phyloP scores from a whole-genome alignment of 2,113 vertebrate species.

The Capra hircus region DNA sequence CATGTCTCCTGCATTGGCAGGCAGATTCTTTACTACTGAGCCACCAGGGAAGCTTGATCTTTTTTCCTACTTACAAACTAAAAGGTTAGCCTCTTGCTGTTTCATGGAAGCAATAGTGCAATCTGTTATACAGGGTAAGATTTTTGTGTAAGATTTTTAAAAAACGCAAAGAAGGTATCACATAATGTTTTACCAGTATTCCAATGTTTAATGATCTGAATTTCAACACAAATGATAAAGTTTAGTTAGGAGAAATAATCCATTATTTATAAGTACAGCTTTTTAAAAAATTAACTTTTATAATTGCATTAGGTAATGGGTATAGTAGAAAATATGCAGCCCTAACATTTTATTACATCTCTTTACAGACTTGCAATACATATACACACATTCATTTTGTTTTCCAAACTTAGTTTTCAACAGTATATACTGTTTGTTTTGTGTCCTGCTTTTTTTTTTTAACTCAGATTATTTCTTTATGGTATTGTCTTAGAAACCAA shows the following conservation, averaged over 20 bases:
- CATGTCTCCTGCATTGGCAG: not conserved
- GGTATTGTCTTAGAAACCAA: not conserved
- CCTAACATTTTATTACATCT: not conserved
- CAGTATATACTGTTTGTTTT: not conserved
- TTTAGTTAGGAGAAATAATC: not conserved
- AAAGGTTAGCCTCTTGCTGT: not conserved
- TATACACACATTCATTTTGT: not conserved
- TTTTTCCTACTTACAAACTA: not conserved
- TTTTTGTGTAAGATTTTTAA: not conserved
- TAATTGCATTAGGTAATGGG: not conserved
- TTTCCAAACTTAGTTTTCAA: not conserved
- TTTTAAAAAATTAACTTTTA: not conserved
- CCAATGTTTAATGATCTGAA: not conserved
- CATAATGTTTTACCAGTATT: not conserved
- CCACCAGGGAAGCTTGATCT: not conserved
- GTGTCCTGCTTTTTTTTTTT: not conserved
- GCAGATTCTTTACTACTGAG: not conserved
- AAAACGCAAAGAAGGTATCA: not conserved
- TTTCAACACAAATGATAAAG: not conserved
- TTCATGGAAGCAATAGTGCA: not conserved
- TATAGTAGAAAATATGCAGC: not conserved
- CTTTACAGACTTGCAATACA: not conserved
- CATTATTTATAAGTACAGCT: not conserved
- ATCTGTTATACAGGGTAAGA: not conserved
- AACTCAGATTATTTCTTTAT: not conserved